Conservation (phyloP, 2,888 invertebrate genomes). For the Hoplodrina blanda region DNA sequence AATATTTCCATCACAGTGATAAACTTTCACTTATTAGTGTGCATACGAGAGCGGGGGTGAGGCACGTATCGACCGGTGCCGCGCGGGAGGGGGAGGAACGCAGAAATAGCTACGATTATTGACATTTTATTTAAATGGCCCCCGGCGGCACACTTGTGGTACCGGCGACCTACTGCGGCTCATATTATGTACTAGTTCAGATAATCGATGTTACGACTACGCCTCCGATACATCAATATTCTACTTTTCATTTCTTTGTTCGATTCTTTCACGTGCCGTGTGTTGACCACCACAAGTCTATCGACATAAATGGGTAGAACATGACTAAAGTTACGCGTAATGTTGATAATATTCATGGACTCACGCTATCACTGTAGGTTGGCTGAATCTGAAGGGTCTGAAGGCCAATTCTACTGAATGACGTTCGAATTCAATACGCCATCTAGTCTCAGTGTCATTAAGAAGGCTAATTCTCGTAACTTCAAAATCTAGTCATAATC, state of each 20-base stretch:
- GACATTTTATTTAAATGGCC: conserved; percentile 58
- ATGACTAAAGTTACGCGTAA: too few species aligned
- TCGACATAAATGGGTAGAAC: too few species aligned
- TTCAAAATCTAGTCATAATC: too few species aligned
- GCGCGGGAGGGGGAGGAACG: not conserved
- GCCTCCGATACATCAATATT: not conserved
- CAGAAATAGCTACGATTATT: conserved; percentile 47
- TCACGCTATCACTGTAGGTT: too few species aligned
- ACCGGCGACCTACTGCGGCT: conserved; percentile 35
- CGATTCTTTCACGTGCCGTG: not conserved
- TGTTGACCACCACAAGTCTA: too few species aligned
- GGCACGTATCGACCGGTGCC: conserved; percentile 8
- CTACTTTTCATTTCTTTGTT: conserved; percentile 8
- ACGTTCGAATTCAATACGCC: too few species aligned
- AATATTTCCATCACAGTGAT: conserved; percentile 52
- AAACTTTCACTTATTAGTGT: conserved; percentile 62
- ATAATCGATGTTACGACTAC: conserved; percentile 21
- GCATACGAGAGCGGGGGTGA: conserved; percentile 33
- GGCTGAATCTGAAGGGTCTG: too few species aligned
- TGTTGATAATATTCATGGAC: too few species aligned
- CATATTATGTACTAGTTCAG: conserved; percentile 27
- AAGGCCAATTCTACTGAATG: too few species aligned
- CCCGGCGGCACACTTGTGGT: conserved; percentile 42
- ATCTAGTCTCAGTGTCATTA: too few species aligned
- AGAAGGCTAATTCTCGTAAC: too few species aligned